phyloP scores from a whole-genome alignment of 2,888 invertebrate species.

The Pimpla rufipes region DNA sequence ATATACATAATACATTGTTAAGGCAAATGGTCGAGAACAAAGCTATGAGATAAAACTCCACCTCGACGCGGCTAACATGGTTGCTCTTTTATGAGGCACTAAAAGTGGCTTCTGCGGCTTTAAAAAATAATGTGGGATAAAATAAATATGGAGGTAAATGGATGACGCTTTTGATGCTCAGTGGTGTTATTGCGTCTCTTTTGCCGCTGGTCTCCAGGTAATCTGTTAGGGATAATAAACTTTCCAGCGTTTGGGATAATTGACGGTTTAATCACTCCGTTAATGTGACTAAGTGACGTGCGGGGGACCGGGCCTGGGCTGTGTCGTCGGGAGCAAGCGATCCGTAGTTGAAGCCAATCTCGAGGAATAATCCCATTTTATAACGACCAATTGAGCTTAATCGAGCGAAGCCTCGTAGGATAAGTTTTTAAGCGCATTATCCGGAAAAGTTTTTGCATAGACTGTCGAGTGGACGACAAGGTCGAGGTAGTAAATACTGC shows the following conservation, averaged over 20 bases:
- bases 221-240: constrained; percentile 59
- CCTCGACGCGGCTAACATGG: constrained; percentile 55
- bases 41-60: constrained; percentile 53
- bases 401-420: constrained; percentile 45
- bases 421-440: constrained; percentile 68
- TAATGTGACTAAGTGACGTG: constrained; percentile 64
- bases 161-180: constrained; percentile 33
- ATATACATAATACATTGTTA: constrained; percentile 41
- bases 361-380: constrained; percentile 65
- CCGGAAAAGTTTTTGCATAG: constrained; percentile 40
- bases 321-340: constrained; percentile 21
- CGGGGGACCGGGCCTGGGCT: constrained; percentile 14
- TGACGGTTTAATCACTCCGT: constrained; percentile 64
- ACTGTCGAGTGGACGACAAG: constrained; percentile 38
- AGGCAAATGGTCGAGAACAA: constrained; percentile 56
- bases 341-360: constrained; percentile 60
- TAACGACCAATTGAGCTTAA: constrained; percentile 66
- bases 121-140: constrained; percentile 73
- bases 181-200: constrained; percentile 16
- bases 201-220: constrained; percentile 1
- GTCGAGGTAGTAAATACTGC: constrained; percentile 33
- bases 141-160: constrained; percentile 47
- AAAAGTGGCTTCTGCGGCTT: constrained; percentile 73
- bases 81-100: constrained; percentile 75
- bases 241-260: constrained; percentile 62